Base-by-base conservation (phyloP, 1,140 invertebrate species). In the Fopius arisanus region DNA sequence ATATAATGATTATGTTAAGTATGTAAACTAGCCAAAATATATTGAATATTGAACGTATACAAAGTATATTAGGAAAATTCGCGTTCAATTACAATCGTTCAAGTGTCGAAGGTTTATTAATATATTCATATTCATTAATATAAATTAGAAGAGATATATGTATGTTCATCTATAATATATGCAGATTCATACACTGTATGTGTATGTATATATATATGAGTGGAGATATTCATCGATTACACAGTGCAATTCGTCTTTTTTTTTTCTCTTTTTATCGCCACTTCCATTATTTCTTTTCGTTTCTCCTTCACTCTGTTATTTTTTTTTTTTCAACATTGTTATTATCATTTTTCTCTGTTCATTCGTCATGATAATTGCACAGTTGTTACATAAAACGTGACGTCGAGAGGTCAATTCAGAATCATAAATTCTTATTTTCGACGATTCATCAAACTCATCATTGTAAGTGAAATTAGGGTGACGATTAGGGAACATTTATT, bases 321-420 rank as follows among this genome's bases (percentile, higher is more conserved):
- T 12, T 26, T 59, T 28, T 26, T 28, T 59, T 6, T 59, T 19
- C n/a, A n/a, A n/a, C n/a, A n/a, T n/a, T n/a, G n/a, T n/a, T n/a
- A n/a, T n/a, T n/a, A n/a, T n/a, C n/a, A n/a, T 59, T 59, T 12
- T 59, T 59, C 19, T 51, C 19, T 7, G 71, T 73, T 75, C 71
- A 72, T 67, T 12, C 63, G 69, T 70, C 67, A 79, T 75, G 68
- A 78, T 76, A 72, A 51, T 74, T 73, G 78, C 73, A 75, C 76
- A 78, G 67, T 77, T 73, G 76, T 75, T 77, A 78, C 67, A 65
- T 78, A 77, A 76, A 72, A 73, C 73, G 67, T 80, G 77, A 78
- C 74, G 33, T 37, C 4, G 12, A 37, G 33, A 37, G 4, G 4
- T 37, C 12, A 37, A n/a, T n/a, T 37, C 33, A 19, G 54, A 9